Evolutionary conservation across 2,797 vertebrate genomes (phyloP).

Genomic region (Pseudocheirus occidentalis): DNA sequence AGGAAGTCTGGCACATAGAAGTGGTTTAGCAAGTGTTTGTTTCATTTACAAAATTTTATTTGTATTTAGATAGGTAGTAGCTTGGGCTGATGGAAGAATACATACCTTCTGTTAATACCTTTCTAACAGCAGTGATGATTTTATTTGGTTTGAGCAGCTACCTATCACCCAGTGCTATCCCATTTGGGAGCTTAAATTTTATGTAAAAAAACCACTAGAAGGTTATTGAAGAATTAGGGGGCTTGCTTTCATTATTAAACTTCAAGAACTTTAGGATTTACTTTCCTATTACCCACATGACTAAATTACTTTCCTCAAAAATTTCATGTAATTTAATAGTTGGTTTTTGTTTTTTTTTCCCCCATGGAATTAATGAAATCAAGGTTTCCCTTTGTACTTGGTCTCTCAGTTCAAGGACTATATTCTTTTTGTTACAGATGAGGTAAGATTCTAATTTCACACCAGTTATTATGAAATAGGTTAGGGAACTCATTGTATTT

Average conservation of each 20-base stretch:
- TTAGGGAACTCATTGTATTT: neutral
- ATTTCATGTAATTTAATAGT: conserved; percentile 17
- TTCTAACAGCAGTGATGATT: conserved; percentile 70
- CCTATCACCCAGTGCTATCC: conserved; percentile 64
- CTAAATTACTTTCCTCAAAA: conserved; percentile 15
- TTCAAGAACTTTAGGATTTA: conserved; percentile 5
- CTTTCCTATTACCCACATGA: neutral
- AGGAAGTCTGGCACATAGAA: neutral
- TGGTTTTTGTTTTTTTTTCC: conserved; percentile 8
- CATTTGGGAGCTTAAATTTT: conserved; percentile 56
- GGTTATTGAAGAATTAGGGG: neutral
- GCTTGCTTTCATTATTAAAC: conserved; percentile 28
- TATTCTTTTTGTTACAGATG: neutral
- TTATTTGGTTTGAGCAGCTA: conserved; percentile 59
- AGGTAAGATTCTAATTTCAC: conserved; percentile 33
- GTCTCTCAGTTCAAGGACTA: neutral
- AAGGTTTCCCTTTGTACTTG: neutral
- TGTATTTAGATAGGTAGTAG: conserved; percentile 70
- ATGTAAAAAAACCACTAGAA: conserved; percentile 6
- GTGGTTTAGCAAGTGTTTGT: neutral
- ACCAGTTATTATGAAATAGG: neutral
- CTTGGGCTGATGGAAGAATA: conserved; percentile 58
- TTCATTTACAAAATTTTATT: conserved; percentile 71
- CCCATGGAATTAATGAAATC: neutral
- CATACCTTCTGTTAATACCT: conserved; percentile 57